Evolutionary conservation across 2,888 invertebrate species (phyloP), one percentile per base, ranked within the genome.

Genomic region (Nomada fabriciana): DNA sequence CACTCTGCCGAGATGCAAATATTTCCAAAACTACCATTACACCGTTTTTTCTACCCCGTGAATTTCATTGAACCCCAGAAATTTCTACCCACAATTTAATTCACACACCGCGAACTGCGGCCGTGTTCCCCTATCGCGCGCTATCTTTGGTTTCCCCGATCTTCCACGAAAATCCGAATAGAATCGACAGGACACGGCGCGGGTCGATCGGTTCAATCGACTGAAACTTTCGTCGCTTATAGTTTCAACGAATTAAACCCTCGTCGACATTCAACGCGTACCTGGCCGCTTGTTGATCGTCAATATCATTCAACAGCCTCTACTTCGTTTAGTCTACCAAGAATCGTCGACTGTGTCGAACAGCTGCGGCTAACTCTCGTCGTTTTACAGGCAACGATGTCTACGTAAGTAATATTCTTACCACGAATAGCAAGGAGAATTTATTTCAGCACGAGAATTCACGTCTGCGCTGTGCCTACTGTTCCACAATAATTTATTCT

Each of bases 71-170:
- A 61, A 42, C 20, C 10, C 13, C 20, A 43, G 43, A 42, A 60
- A 2, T 60, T 10, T 60, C 9, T n/a, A 60, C 13, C 36, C 11
- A 23, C 47, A 36, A 20, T 25, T 23, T 67, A 18, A 36, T 42
- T 20, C 18, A 15, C 9, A 13, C 15, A 15, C 23, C 13, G 9
- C 53, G 7, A 15, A 42, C 20, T 42, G 10, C 18, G 15, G 25
- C 10, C 18, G 43, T 36, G 36, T 9, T 9, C 36, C 36, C 7
- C 36, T 36, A 60, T 75, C 75, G 65, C 72, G 78, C 73, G 23
- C 36, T 61, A 78, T 87, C 87, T 87, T 86, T 86, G 81, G 87
- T 84, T 76, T 84, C 42, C 2, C 18, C 9, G 11, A 13, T 50
- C 3, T 23, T 29, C 53, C 9, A 29, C 29, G 29, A 47, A 11